Percentiles rank a stretch among this genome's conserved stretches.
Evolutionary conservation across 2,888 invertebrate genomes (phyloP).

Genomic region (Brenthis daphne): DNA sequence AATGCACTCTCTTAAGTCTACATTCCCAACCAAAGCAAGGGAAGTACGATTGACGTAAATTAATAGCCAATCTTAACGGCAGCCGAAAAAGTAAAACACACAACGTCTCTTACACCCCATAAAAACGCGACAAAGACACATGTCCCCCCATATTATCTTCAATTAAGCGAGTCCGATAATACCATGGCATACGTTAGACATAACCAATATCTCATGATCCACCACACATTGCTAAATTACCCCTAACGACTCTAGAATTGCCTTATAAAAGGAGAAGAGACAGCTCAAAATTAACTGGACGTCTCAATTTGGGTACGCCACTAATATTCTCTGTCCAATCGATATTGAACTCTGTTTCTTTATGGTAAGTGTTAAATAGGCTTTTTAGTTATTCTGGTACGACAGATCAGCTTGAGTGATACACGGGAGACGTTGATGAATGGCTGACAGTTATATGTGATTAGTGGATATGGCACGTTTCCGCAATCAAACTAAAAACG

Average conservation of each 20-base stretch:
- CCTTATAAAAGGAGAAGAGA: slow-evolving; percentile 34
- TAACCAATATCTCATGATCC: slow-evolving; percentile 52
- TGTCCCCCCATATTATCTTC: slow-evolving; percentile 80
- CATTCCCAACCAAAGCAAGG: slow-evolving; percentile 40
- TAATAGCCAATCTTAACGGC: slow-evolving; percentile 66
- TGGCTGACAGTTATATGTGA: slow-evolving; percentile 68
- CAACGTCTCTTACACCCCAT: slow-evolving; percentile 70
- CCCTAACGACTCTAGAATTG: slow-evolving; percentile 18
- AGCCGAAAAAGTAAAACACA: slow-evolving; percentile 68
- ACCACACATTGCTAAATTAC: slow-evolving; percentile 15
- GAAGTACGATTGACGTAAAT: slow-evolving; percentile 61
- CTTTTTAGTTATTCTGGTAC: slow-evolving; percentile 42
- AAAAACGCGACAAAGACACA: slow-evolving; percentile 80
- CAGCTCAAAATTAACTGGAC: slow-evolving; percentile 54
- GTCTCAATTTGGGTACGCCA: slow-evolving; percentile 51
- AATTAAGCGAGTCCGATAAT: slow-evolving; percentile 80
- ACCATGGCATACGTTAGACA: slow-evolving; percentile 72
- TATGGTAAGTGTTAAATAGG: slow-evolving; percentile 39
- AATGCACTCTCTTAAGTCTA: slow-evolving; percentile 14
- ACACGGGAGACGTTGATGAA: slow-evolving; percentile 63
- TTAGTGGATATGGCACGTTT: slow-evolving; percentile 67
- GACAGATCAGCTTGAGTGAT: slow-evolving; percentile 67
- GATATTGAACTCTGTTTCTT: slow-evolving; percentile 48
- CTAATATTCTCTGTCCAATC: slow-evolving; percentile 34
- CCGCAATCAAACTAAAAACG: slow-evolving; percentile 70